Percentiles rank a stretch among this genome's conserved stretches.
These are phyloP conservation scores for Neodiprion pinetum DNA, from an alignment of 1,140 invertebrate genomes.

Conservation along the genomic window DNA sequence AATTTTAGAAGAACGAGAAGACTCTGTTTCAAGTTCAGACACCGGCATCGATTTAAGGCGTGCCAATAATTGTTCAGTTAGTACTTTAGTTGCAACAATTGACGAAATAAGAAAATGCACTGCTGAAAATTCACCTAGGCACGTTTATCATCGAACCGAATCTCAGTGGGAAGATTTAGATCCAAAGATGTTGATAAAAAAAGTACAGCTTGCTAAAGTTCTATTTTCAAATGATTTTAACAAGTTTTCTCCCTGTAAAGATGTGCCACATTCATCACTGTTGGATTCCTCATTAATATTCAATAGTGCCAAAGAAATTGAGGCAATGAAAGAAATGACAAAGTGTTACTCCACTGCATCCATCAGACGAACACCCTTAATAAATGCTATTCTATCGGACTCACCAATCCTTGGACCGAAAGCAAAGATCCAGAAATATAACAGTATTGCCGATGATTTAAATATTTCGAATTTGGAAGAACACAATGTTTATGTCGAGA, in stretches of 20 bases:
- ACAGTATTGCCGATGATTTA: slow-evolving; percentile 19
- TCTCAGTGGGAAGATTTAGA: slow-evolving; percentile 64
- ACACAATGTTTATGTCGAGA: slow-evolving; percentile 51
- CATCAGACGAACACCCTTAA: slow-evolving; percentile 45
- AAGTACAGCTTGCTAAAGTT: slow-evolving; percentile 45
- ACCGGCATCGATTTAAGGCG: slow-evolving; percentile 51
- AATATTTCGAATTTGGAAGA: slow-evolving; percentile 35
- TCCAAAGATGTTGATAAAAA: slow-evolving; percentile 53
- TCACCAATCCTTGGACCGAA: slow-evolving; percentile 47
- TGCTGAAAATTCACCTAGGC: slow-evolving; percentile 65
- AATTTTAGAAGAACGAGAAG: slow-evolving; percentile 68
- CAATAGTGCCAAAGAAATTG: slow-evolving; percentile 40
- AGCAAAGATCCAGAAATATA: slow-evolving; percentile 33
- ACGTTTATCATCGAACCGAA: slow-evolving; percentile 65
- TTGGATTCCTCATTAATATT: slow-evolving; percentile 61
- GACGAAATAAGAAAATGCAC: slow-evolving; percentile 69
- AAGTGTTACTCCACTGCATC: slow-evolving; percentile 39
- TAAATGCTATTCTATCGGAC: slow-evolving; percentile 51
- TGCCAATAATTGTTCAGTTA: slow-evolving; percentile 61
- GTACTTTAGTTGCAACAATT: slow-evolving; percentile 69
- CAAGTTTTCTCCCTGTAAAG: slow-evolving; percentile 26
- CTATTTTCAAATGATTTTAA: slow-evolving; percentile 43
- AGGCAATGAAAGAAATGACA: slow-evolving; percentile 39
- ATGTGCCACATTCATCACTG: slow-evolving; percentile 28
- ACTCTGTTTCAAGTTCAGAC: slow-evolving; percentile 48